Evolutionary conservation across 2,888 invertebrate genomes (phyloP), one percentile per base, ranked within the genome.

Genomic region (Himalopsyche tibetana): DNA sequence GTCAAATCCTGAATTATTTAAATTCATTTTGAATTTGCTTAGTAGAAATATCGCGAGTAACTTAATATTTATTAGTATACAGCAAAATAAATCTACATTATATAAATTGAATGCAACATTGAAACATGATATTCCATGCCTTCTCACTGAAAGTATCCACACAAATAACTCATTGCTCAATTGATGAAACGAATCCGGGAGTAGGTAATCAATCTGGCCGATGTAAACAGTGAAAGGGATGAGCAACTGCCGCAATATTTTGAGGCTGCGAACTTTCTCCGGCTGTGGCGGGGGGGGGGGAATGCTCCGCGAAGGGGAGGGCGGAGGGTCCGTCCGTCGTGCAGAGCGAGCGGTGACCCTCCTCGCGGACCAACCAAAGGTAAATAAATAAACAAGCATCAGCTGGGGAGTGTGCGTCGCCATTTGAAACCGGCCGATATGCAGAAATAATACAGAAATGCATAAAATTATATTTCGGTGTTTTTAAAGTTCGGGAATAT

Each of bases 231-330:
- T 74, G 74, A 74, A 74, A 74, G 74, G 74, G 74, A 74, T 74
- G 74, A 9, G 74, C 74, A 36, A 36, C 19, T 28, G 74, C 74
- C 74, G 74, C 74, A 74, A 74, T 74, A 74, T 74, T 74, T 74
- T 74, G 74, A 74, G 74, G 74, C 74, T 74, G 74, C 36, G 15
- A 74, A 38, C 74, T 74, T 74, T 74, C 74, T 74, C 74, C 38
- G 36, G 69, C 69, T 1, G 2, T 28, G 28, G 28, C 2, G 28
- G 28, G 28, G n/a, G 28, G 69, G 12, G 69, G 69, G 0, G 11
- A 36, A 36, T 5, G 69, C 12, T 28, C 8, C 28, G 74, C 3
- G 74, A 11, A 28, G 74, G 15, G 74, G 74, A 74, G 38, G 38
- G 74, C 74, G 74, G 74, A 36, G 74, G 74, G 38, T 38, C 11